These are phyloP conservation scores for Gymnodraco acuticeps DNA, from an alignment of 2,797 vertebrate genomes.

Conservation along the genomic window DNA sequence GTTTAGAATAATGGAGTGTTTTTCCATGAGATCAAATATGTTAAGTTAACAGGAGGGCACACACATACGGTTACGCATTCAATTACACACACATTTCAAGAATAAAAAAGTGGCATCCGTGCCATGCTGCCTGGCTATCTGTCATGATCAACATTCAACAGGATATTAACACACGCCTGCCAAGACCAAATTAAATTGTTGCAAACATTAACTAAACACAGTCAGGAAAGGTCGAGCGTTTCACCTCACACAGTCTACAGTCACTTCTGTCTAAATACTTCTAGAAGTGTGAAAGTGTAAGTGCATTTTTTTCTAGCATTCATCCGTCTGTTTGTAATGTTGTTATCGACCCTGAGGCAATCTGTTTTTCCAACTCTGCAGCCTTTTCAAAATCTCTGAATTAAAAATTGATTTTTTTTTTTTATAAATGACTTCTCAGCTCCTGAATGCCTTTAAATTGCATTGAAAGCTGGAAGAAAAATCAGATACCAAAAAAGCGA, in stretches of 20 bases:
- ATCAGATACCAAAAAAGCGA: neutral
- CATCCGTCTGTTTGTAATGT: constrained; percentile 21
- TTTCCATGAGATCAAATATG: constrained; percentile 58
- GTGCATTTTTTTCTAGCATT: constrained; percentile 22
- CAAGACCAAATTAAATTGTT: constrained; percentile 3
- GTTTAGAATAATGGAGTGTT: constrained; percentile 55
- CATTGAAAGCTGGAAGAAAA: constrained; percentile 26
- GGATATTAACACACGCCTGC: constrained; percentile 33
- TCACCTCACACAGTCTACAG: neutral
- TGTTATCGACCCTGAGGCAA: constrained; percentile 42
- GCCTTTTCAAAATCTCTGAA: constrained; percentile 52
- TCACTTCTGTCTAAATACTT: constrained; percentile 24
- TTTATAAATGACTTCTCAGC: constrained; percentile 33
- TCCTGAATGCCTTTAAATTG: constrained; percentile 37
- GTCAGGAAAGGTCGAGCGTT: constrained; percentile 19
- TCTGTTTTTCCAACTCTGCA: constrained; percentile 17
- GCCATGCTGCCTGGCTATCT: neutral
- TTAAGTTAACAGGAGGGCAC: constrained; percentile 40
- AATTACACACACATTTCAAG: constrained; percentile 30
- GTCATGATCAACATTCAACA: constrained; percentile 37
- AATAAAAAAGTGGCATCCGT: constrained; percentile 16
- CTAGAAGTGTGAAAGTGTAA: constrained; percentile 5
- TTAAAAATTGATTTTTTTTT: constrained; percentile 56
- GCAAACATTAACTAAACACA: neutral
- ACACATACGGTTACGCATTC: neutral